Evolutionary conservation across 2,888 invertebrate species (phyloP).

Genomic region (Melinaea marsaeus): DNA sequence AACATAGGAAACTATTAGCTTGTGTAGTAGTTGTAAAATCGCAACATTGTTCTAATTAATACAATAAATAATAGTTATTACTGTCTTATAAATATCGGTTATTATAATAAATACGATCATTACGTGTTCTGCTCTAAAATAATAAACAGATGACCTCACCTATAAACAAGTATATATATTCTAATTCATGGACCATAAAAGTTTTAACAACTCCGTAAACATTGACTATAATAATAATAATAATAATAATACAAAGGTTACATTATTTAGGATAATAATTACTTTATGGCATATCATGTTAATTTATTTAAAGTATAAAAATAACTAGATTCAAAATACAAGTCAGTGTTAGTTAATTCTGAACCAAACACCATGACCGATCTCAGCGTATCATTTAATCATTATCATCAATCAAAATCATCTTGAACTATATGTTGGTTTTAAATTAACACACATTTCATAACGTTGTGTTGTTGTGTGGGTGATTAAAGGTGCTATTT

Average conservation of each 20-base stretch:
- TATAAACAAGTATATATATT: background rate
- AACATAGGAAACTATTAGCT: background rate
- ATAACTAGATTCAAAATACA: conserved; percentile 26
- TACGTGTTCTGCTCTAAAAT: background rate
- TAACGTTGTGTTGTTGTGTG: no score
- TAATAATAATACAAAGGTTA: no score
- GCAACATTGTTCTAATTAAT: background rate
- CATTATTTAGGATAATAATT: no score
- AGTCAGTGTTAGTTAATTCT: conserved; percentile 11
- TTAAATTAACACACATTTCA: conserved; percentile 1
- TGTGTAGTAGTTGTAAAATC: background rate
- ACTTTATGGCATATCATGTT: no score
- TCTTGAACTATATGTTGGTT: conserved; percentile 21
- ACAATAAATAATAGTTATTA: background rate
- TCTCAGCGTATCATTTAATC: conserved; percentile 30
- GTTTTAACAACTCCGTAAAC: background rate
- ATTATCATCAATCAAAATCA: conserved; percentile 33
- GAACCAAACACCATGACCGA: conserved; percentile 45
- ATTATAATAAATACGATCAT: background rate
- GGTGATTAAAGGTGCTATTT: no score
- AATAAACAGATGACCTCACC: background rate
- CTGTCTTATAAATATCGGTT: background rate
- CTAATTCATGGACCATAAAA: background rate
- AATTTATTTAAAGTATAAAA: no score
- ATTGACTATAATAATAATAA: background rate